phyloP scores from a whole-genome alignment of 2,797 vertebrate species.

The Leptoclinus maculatus region DNA sequence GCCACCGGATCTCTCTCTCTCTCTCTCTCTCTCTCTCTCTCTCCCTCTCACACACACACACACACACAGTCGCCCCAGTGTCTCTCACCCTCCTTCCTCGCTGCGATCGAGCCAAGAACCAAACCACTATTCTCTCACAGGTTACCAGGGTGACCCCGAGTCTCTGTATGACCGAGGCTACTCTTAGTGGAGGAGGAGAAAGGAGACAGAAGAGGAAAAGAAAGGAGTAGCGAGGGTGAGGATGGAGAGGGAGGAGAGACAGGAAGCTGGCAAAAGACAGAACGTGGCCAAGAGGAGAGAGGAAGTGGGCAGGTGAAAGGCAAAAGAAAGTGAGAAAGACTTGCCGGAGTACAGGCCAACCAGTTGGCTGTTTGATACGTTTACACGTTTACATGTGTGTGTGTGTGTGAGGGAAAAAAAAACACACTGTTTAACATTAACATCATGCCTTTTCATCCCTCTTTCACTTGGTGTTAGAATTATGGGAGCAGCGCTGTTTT shows the following conservation, averaged over 20 bases:
- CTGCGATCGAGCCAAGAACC: conserved; percentile 62
- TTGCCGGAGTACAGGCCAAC: neutral
- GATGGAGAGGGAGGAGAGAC: conserved; percentile 48
- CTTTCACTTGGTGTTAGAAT: conserved; percentile 37
- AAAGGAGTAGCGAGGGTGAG: conserved; percentile 43
- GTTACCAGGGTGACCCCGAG: conserved; percentile 83
- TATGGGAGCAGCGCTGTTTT: conserved; percentile 28
- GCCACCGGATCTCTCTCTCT: conserved; percentile 55
- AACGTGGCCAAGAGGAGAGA: conserved; percentile 44
- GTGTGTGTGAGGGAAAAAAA: conserved; percentile 3
- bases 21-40: conserved; percentile 27
- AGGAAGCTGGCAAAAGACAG: conserved; percentile 57
- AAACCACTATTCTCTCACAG: conserved; percentile 71
- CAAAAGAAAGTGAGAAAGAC: conserved; percentile 8
- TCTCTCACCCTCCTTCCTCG: conserved; percentile 64
- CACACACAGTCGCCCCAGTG: conserved; percentile 54
- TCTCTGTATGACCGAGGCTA: conserved; percentile 65
- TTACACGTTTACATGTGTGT: conserved; percentile 8
- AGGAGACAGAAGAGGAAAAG: conserved; percentile 29
- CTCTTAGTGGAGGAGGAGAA: conserved; percentile 50
- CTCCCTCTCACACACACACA: conserved; percentile 2
- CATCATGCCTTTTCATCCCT: conserved; percentile 36
- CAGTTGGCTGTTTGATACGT: neutral
- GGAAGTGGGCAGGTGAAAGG: conserved; percentile 63
- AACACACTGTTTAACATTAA: conserved; percentile 21